Evolutionary conservation across 2,888 invertebrate genomes (phyloP), one percentile per base, ranked within the genome.

Genomic region (Thumatha senex): DNA sequence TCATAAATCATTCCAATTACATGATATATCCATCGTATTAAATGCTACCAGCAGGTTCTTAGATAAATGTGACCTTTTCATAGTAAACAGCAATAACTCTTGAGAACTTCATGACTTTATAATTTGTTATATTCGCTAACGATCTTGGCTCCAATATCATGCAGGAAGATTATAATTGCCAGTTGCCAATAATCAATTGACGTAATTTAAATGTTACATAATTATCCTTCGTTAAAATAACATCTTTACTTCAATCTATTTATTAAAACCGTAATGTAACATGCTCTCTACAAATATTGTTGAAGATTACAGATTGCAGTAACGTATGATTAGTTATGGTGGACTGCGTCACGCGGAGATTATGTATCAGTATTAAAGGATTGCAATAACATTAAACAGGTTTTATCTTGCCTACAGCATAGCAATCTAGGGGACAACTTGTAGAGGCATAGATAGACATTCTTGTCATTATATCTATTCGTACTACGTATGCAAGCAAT

Each of bases 1-100:
- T 56, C 51, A 56, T 59, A 60, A 57, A 60, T 57, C 51, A 64
- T 64, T 61, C 55, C 50, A 61, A 46, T 58, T 35, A 51, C 66
- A 56, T 18, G 15, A 12, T 35, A 18, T 43, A 34, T 13, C 2
- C 10, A 40, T 39, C 48, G 34, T 61, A 54, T 51, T 48, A 51
- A 40, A 53, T 49, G 24, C 40, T 29, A 46, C 52, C 48, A 43
- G 10, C 14, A 9, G 13, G 38, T 39, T 39, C 18, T 31, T 48
- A 35, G 13, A 39, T 40, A 43, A 39, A 49, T 44, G n/a, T 35
- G 29, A 36, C 13, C 35, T 34, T 35, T 31, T 41, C 36, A 36
- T 5, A 11, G 39, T 40, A 43, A 51, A 52, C 59, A 44, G 36
- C 48, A 33, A 51, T 59, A 54, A 49, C 49, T 59, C 59, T 54